Base-by-base conservation (phyloP, 2,113 vertebrate species). In the Trichechus manatus region DNA sequence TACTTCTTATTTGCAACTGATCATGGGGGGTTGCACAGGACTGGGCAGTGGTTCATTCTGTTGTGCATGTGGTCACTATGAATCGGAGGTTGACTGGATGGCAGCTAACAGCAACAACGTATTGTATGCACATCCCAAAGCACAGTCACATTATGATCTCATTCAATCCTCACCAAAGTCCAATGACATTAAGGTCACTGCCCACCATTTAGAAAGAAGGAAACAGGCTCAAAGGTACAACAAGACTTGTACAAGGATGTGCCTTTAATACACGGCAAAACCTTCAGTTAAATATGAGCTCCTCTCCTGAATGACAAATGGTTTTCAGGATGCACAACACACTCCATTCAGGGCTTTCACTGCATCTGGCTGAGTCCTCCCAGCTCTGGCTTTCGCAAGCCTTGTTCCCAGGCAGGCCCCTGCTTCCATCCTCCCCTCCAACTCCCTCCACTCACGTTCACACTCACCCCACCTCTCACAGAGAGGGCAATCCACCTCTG, bases 381-480 rank as follows among this genome's bases (percentile, higher is more conserved):
- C 10, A 50, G 63, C 27, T 39, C 9, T 27, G 29, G 31, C 4
- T 66, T 31, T 66, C 64, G 29, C 11, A 66, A 36, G 15, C 33
- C 47, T 47, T 10, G 47, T 47, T 47, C 47, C 47, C 29, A 17
- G 44, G 64, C 4, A 5, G 5, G 1, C 42, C 14, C 13, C 44
- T 59, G 31, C 19, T 44, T 53, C 31, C 6, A 8, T 29, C 80
- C 17, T 1, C 20, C 9, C 1, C n/a, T 66, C 9, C 33, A 31
- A 15, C 22, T 36, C 23, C 31, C 2, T 6, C 39, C 22, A 2
- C 7, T 50, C 13, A 47, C 4, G 5, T 5, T 83, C 33, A 19
- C 0, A 0, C 64, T 50, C 36, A 50, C 33, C n/a, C 47, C 47
- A 27, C n/a, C 44, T 29, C 25, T n/a, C 3, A 2, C n/a, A 1